Evolutionary conservation across 2,113 vertebrate genomes (phyloP), one percentile per base, ranked within the genome.

Genomic region (Platichthys flesus): DNA sequence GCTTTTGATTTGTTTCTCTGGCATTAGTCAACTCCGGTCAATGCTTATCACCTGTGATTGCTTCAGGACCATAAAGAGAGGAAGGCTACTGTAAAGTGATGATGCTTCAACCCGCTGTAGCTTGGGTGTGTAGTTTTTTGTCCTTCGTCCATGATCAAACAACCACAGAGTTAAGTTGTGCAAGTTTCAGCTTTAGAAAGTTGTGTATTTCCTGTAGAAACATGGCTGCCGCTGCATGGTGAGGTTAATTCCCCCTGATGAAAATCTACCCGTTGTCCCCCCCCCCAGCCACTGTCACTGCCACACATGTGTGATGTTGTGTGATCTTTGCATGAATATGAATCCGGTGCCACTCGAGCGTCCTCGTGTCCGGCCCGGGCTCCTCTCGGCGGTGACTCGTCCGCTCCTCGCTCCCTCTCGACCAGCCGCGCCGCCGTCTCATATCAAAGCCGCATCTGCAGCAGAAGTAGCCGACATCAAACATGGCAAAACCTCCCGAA

Each of bases 381-480:
- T 66, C 67, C 74, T 70, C 64, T 74, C 54, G 18, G 65, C 47
- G 1, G 23, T 40, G 57, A 74, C 67, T 78, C 9, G 51, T 14
- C 26, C 24, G 1, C 18, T 56, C 24, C 91, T 93, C 82, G n/a
- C n/a, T n/a, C n/a, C 92, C 94, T 92, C 84, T 89, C 10, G 18
- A 83, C 74, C 67, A 6, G n/a, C 24, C 18, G 54, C 65, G 64
- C 68, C 76, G 85, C 94, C 93, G 95, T 94, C 91, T 93, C 82
- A 88, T 93, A 95, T 96, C 95, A 97, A 97, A 97, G 95, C 94
- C 91, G 94, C 95, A 94, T 94, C 94, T 96, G 93, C 92, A 89
- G 89, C 77, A 82, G 90, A 89, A 96, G 94, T 78, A 84, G 87
- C 78, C 42, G 84, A 95, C 96, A 97, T 98, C 97, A 98, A 98